Percentiles rank a stretch among this genome's conserved stretches.
Evolutionary conservation across 1,140 invertebrate species (phyloP).

Genomic region (Araneus ventricosus): DNA sequence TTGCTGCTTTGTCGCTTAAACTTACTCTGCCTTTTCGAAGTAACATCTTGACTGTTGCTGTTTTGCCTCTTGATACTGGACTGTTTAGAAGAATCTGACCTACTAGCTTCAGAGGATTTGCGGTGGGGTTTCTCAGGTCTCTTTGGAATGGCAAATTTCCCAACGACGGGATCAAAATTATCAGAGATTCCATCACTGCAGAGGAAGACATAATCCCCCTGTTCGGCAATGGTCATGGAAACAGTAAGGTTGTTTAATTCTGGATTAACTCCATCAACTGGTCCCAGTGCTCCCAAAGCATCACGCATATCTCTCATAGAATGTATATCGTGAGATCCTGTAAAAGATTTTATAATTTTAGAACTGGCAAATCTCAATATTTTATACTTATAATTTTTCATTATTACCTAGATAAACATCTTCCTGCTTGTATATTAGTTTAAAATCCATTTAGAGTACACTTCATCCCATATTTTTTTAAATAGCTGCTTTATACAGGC

Average conservation of each 20-base stretch:
- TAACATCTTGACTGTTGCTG: constrained; percentile 68
- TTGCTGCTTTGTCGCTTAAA: constrained; percentile 74
- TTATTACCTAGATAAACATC: too few species aligned
- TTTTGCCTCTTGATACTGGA: constrained; percentile 49
- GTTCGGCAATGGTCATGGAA: constrained; percentile 90
- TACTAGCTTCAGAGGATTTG: constrained; percentile 22
- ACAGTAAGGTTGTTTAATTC: constrained; percentile 95
- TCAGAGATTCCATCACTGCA: constrained; percentile 96
- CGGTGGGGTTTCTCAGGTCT: constrained; percentile 72
- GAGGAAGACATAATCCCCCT: constrained; percentile 92
- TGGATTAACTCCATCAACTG: constrained; percentile 92
- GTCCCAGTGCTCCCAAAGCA: constrained; percentile 92
- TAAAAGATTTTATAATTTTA: neutral
- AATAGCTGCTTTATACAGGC: too few species aligned
- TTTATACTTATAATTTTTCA: too few species aligned
- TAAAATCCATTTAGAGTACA: too few species aligned
- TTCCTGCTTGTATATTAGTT: too few species aligned
- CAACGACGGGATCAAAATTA: constrained; percentile 96
- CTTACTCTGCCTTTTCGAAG: constrained; percentile 53
- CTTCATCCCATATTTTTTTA: too few species aligned
- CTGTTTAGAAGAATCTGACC: neutral
- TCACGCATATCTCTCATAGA: constrained; percentile 95
- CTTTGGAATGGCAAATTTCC: constrained; percentile 90
- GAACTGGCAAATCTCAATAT: too few species aligned
- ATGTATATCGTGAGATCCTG: constrained; percentile 93